Evolutionary conservation across 1,140 invertebrate genomes (phyloP), one percentile per base, ranked within the genome.

Genomic region (Philotrypesis tridentata): DNA sequence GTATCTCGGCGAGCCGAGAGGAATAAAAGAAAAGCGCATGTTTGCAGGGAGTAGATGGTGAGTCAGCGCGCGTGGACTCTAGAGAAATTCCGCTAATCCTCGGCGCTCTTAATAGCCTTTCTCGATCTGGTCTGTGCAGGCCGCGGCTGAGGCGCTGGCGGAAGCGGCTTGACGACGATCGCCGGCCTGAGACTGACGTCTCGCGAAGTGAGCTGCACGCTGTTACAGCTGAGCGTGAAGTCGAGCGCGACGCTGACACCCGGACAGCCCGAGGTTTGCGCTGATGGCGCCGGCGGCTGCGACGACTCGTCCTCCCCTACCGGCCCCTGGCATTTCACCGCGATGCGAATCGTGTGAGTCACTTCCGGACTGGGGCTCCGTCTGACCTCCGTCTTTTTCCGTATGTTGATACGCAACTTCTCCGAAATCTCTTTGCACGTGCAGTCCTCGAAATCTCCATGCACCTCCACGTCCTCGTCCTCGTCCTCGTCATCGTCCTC

Each of bases 281-380:
- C n/a, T 25, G 55, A 14, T 4, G 23, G 2, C 61, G 25, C 0
- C 61, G 61, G 23, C 61, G 60, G 6, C 60, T 61, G 14, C 5
- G 23, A 17, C 23, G 43, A 14, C 14, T 48, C 48, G 48, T 48
- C 21, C 48, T 55, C 40, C 27, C 23, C 29, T 67, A 65, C 40
- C 8, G 85, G 8, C 2, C 83, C 88, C 67, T 85, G 87, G 79
- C 88, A 89, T 83, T 89, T 89, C 89, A 89, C 89, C 74, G 88
- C 89, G 72, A 91, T 90, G 40, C 88, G 85, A 82, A 90, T 90
- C 14, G 86, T 88, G 68, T 89, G 89, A 86, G 87, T 90, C 86
- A 89, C 86, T 87, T 90, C 88, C 85, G 90, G 88, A 80, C 89
- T 90, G 4, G 85, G 80, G n/a, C 84, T 86, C 3, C 87, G 82